phyloP scores from a whole-genome alignment of 2,797 vertebrate genomes.

The Coreius guichenoti region DNA sequence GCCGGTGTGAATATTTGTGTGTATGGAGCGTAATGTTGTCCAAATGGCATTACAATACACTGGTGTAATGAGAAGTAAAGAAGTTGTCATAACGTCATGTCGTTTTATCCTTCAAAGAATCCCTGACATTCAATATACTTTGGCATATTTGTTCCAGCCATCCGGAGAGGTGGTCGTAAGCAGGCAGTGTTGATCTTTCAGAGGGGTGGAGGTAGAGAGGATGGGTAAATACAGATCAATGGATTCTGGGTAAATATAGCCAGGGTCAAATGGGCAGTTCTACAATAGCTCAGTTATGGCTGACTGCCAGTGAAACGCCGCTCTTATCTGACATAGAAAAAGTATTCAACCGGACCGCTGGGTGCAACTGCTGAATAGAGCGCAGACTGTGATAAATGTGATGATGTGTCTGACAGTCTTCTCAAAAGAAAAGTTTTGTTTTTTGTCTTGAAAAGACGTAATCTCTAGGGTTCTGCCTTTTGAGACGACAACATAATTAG shows the following conservation, averaged over 20 bases:
- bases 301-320: slow-evolving; percentile 8
- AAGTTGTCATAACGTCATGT: background rate
- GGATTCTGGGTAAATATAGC: slow-evolving; percentile 58
- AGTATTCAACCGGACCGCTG: background rate
- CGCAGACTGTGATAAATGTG: slow-evolving; percentile 17
- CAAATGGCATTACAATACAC: background rate
- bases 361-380: background rate
- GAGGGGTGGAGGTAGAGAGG: slow-evolving; percentile 17
- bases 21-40: slow-evolving; percentile 11
- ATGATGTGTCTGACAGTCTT: background rate
- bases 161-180: background rate
- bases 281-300: slow-evolving; percentile 32
- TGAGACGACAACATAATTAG: slow-evolving; percentile 58
- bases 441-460: background rate
- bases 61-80: background rate
- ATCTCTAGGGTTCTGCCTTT: slow-evolving; percentile 21
- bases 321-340: slow-evolving; percentile 32
- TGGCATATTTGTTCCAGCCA: slow-evolving; percentile 2
- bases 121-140: slow-evolving; percentile 45
- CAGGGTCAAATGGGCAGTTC: slow-evolving; percentile 69
- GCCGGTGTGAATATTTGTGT: slow-evolving; percentile 44
- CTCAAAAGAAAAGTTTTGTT: slow-evolving; percentile 3
- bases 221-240: slow-evolving; percentile 54
- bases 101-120: slow-evolving; percentile 46
- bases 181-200: slow-evolving; percentile 46